Evolutionary conservation across 2,888 invertebrate genomes (phyloP), one percentile per base, ranked within the genome.

Genomic region (Atethmia centrago): DNA sequence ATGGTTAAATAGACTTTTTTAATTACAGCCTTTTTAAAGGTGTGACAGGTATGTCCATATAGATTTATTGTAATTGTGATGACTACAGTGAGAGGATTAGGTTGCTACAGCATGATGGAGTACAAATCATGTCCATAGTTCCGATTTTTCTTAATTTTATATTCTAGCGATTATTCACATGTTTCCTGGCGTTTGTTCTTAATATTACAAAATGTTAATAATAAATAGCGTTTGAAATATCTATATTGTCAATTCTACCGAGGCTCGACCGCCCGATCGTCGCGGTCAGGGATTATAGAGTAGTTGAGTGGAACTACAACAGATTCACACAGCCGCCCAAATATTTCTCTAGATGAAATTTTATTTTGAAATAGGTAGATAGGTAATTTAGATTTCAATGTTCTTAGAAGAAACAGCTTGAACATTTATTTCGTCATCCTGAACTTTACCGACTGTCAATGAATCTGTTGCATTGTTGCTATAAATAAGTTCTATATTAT

Each of bases 201-300:
- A 94, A 89, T 88, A 92, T 93, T 93, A 94, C 85, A 92, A 91
- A 92, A 91, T 91, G 84, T 91, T 90, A 81, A 89, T 90, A 92
- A 90, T 91, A 90, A 91, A 90, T 92, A 94, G 92, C 92, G 82
- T 88, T 90, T 92, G 91, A 89, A 93, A 94, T 93, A 90, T 92
- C 92, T 95, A 95, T 95, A 95, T 95, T 95, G 95, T 95, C 95
- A 94, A 93, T 93, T 91, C 94, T 95, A 95, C 91, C 88, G 93
- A 94, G 92, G 93, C 93, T 91, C 82, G 87, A 88, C 90, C 90
- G 87, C 87, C 87, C 80, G 69, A 72, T 83, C 51, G 25, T 80
- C 81, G 87, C 85, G 87, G 89, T 87, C 88, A 87, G 88, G 89
- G 89, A 90, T 90, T 90, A 90, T 88, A 87, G 88, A 89, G 83